Conservation (phyloP, 1,140 invertebrate genomes). For the Lerema accius region DNA sequence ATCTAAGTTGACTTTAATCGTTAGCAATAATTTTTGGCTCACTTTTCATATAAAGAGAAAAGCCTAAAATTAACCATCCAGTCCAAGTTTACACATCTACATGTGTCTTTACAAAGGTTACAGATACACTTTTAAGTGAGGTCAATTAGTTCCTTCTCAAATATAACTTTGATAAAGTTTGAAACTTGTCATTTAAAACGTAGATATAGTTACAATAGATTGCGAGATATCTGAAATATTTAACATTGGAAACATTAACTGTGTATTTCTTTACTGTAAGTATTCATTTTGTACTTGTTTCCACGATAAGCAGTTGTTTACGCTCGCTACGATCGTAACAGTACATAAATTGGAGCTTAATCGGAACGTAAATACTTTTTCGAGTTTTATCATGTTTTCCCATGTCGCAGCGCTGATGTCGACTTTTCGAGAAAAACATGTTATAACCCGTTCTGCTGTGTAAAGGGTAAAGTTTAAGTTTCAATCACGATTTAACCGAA, state of each 20-base stretch:
- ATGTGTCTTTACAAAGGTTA: too few species aligned
- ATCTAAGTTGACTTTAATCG: too few species aligned
- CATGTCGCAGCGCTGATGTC: conserved; percentile 24
- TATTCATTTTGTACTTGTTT: conserved; percentile 1
- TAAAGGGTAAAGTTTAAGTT: not conserved
- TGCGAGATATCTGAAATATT: too few species aligned
- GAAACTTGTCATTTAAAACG: too few species aligned
- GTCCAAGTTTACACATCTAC: too few species aligned
- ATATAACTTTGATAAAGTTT: too few species aligned
- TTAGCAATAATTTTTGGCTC: too few species aligned
- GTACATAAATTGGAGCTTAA: conserved; percentile 25
- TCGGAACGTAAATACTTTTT: conserved; percentile 15
- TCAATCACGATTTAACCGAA: not conserved
- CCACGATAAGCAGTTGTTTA: conserved; percentile 19
- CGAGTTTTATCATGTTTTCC: conserved; percentile 21
- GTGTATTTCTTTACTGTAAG: not conserved
- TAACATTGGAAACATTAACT: not conserved
- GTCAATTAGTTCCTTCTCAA: too few species aligned
- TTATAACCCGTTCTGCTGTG: conserved; percentile 1
- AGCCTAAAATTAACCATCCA: too few species aligned
- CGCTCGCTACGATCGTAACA: conserved; percentile 5
- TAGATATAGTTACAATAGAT: too few species aligned
- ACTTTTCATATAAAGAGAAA: too few species aligned
- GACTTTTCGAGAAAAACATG: conserved; percentile 27
- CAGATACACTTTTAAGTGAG: too few species aligned